Evolutionary conservation across 2,797 vertebrate genomes (phyloP).

Genomic region (Columba guinea): DNA sequence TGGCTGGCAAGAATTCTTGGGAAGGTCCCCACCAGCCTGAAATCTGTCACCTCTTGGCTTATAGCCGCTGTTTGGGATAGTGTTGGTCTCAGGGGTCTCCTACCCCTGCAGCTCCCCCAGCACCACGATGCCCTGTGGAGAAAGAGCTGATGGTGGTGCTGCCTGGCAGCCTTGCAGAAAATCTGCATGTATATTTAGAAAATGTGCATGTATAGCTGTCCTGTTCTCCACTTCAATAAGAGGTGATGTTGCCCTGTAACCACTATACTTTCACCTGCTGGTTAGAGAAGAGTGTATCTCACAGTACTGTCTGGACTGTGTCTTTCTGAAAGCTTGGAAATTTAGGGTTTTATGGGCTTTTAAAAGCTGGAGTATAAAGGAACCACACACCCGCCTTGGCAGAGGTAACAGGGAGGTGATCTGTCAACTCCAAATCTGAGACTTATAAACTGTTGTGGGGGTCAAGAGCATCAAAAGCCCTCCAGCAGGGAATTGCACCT

Average conservation of each 20-base stretch:
- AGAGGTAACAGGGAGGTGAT: not conserved
- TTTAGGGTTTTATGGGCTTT: not conserved
- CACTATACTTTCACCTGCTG: not conserved
- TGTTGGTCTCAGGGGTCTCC: not conserved
- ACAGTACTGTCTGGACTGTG: not conserved
- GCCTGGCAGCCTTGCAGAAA: not conserved
- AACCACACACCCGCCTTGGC: not conserved
- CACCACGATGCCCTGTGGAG: rapidly evolving
- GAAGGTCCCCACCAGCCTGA: not conserved
- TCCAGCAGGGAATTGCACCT: not conserved
- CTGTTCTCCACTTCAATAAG: not conserved
- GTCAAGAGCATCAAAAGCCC: not conserved
- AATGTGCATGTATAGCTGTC: not conserved
- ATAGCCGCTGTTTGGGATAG: not conserved
- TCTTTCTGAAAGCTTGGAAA: not conserved
- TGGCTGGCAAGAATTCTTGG: rapidly evolving
- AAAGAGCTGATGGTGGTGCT: not conserved
- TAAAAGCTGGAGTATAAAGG: not conserved
- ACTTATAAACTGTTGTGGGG: not conserved
- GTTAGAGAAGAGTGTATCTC: not conserved
- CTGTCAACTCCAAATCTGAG: not conserved
- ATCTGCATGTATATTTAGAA: not conserved
- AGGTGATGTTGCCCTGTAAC: not conserved
- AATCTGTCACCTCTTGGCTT: not conserved
- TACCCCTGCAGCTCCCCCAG: not conserved